These are phyloP conservation scores for Phyllopteryx taeniolatus DNA, from an alignment of 2,113 vertebrate genomes.

Conservation along the genomic window DNA sequence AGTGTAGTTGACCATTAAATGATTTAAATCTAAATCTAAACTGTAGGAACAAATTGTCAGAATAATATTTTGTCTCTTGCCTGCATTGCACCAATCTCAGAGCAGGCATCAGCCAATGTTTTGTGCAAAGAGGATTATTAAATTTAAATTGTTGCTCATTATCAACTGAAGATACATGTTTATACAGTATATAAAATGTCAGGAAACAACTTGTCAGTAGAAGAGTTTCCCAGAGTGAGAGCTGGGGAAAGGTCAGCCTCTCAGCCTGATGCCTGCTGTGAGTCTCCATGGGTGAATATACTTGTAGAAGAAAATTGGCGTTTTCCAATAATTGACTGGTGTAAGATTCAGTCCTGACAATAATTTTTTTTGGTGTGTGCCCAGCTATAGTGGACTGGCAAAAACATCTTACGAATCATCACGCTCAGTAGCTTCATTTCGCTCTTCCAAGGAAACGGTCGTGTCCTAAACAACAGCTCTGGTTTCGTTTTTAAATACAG, in stretches of 20 bases:
- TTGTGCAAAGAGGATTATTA: not conserved
- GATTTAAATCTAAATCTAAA: not conserved
- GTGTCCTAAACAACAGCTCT: not conserved
- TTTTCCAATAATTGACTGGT: not conserved
- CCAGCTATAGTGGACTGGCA: not conserved
- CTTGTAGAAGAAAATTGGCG: not conserved
- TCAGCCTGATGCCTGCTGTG: not conserved
- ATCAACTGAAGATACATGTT: not conserved
- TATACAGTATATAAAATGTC: not conserved
- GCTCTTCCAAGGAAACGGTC: not conserved
- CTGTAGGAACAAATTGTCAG: not conserved
- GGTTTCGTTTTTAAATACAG: not conserved
- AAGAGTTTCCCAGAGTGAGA: conserved; percentile 2
- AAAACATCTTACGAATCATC: not conserved
- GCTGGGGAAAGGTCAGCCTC: not conserved
- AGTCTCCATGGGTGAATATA: not conserved
- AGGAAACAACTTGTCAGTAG: not conserved
- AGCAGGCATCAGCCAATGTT: not conserved
- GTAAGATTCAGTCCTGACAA: not conserved
- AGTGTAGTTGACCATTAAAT: no score
- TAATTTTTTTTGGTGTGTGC: not conserved
- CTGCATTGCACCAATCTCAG: not conserved
- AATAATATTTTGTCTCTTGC: not conserved
- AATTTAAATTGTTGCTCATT: not conserved
- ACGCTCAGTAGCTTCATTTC: not conserved